Evolutionary conservation across 2,113 vertebrate species (phyloP), one percentile per base, ranked within the genome.

Genomic region (Dasyurus viverrinus): DNA sequence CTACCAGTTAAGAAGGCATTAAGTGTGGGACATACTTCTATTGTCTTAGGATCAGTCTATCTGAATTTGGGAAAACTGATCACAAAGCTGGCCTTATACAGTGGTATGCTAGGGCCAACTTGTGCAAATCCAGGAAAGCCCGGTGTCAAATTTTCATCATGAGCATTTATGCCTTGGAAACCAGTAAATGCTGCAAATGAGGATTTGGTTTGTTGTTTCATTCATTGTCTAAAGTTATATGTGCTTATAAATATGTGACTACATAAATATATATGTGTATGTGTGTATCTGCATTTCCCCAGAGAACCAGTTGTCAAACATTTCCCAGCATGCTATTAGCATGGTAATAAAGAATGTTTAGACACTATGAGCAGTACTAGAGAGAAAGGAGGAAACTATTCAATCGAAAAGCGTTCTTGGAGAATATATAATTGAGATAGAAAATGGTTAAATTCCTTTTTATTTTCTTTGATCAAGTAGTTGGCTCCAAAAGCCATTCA

Each of bases 371-470:
- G 26, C 89, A 91, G 30, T 68, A 36, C 30, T 68, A 60, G 50
- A 93, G 54, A n/a, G 46, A 68, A 89, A 96, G 47, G 30, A 0
- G 24, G 19, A 26, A 30, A 89, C 53, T 90, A 25, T 96, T 91
- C 91, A 94, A 46, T 53, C 54, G 50, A n/a, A 96, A 94, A 90
- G 92, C 53, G 36, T 42, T 95, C 93, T 97, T 93, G 89, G 24
- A 89, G 76, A 42, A 48, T 50, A 50, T 92, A 95, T 57, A 93
- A 92, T n/a, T 57, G 53, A 84, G 92, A 76, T 76, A 36, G 68
- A 76, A 76, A 76, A n/a, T 76, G 36, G 16, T 76, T n/a, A 16
- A 22, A 76, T n/a, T 8, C 16, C 16, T 84, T 84, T 84, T 42
- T 42, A 68, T 84, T 42, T 42, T 42, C 36, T 14, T 84, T 84